Conservation (phyloP, 2,888 invertebrate species). For the Leptopterna dolabrata region DNA sequence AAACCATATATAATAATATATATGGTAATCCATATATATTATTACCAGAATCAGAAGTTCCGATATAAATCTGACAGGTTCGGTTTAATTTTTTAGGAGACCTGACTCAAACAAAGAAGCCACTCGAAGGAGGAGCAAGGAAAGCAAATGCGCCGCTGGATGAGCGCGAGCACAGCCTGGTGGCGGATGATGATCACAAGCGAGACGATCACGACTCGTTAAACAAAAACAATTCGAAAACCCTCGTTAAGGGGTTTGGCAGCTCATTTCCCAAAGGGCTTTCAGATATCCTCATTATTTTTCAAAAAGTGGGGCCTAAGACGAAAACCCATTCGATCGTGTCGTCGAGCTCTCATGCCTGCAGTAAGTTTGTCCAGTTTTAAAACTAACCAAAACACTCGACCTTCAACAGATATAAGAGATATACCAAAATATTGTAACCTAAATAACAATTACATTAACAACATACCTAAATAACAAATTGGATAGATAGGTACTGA, state of each 20-base stretch:
- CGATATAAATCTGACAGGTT: background rate
- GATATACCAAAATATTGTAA: too few relatives aligned
- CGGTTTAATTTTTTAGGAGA: background rate
- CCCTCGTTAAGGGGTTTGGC: background rate
- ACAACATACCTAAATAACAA: too few relatives aligned
- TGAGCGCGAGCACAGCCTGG: background rate
- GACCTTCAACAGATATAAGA: too few relatives aligned
- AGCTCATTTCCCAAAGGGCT: constrained; percentile 31
- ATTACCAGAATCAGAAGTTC: too few relatives aligned
- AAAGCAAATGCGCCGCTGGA: background rate
- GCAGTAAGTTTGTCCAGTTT: background rate
- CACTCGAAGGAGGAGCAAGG: background rate
- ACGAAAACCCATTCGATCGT: background rate
- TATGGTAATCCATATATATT: too few relatives aligned
- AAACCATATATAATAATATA: too few relatives aligned
- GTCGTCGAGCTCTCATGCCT: background rate
- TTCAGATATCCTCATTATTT: constrained; percentile 30
- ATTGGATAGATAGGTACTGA: too few relatives aligned
- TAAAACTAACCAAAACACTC: too few relatives aligned
- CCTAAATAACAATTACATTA: too few relatives aligned
- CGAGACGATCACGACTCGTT: background rate
- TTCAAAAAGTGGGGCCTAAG: constrained; percentile 19
- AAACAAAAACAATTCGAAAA: background rate
- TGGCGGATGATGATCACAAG: background rate
- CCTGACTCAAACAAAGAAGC: background rate